phyloP scores from a whole-genome alignment of 2,888 invertebrate genomes.

The Melanophora roralis region DNA sequence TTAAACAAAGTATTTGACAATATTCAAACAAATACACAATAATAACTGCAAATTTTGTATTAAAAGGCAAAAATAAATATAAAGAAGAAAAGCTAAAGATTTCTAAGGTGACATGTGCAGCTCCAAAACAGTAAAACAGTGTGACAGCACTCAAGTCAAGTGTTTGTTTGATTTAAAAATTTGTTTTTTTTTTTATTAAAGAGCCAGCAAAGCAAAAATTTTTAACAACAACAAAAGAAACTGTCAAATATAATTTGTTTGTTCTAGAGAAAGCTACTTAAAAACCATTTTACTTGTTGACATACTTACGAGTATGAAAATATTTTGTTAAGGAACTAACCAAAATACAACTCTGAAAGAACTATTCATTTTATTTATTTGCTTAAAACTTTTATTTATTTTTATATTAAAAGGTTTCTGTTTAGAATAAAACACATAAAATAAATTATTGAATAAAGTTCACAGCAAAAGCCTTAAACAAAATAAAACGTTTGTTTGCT shows the following conservation, averaged over 20 bases:
- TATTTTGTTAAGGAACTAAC: background rate
- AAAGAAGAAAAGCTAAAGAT: background rate
- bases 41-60: background rate
- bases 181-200: background rate
- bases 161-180: background rate
- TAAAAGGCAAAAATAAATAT: background rate
- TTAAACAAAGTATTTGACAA: background rate
- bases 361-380: background rate
- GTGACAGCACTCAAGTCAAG: background rate
- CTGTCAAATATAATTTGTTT: background rate
- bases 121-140: background rate
- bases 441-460: background rate
- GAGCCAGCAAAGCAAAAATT: background rate
- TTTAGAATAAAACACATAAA: background rate
- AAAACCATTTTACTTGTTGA: background rate
- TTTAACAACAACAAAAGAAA: background rate
- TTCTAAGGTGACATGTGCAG: background rate
- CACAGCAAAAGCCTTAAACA: background rate
- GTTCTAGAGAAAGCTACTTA: conserved; percentile 4
- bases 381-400: background rate
- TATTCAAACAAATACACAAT: background rate
- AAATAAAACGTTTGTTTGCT: background rate
- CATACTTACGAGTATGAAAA: background rate
- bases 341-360: too few species aligned
- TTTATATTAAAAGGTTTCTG: conserved; percentile 3